Evolutionary conservation across 2,797 vertebrate species (phyloP).

Genomic region (Siniperca scherzeri): DNA sequence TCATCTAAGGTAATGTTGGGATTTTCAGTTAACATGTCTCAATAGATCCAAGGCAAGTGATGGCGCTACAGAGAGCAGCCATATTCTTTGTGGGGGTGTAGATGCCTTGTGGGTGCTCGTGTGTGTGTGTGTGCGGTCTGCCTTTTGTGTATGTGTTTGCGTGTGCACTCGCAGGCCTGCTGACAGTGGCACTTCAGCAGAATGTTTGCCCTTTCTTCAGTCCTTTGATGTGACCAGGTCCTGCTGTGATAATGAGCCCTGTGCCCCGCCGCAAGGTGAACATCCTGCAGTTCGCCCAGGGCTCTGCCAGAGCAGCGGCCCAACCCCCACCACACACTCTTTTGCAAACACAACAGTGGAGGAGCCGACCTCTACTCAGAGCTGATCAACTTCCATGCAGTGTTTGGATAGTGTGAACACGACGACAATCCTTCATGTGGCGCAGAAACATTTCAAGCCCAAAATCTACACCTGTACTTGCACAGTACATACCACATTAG

Average conservation of each 20-base stretch:
- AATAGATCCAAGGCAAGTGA: conserved; percentile 21
- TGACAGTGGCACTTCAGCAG: conserved; percentile 87
- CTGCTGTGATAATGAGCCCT: conserved; percentile 88
- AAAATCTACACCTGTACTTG: background rate
- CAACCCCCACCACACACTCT: conserved; percentile 60
- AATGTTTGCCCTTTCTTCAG: conserved; percentile 93
- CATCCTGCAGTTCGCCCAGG: conserved; percentile 78
- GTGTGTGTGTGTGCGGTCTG: conserved; percentile 58
- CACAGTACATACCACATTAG: background rate
- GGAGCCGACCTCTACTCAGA: conserved; percentile 49
- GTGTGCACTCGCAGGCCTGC: conserved; percentile 74
- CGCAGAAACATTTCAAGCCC: conserved; percentile 3
- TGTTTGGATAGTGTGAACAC: conserved; percentile 22
- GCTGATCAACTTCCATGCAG: conserved; percentile 45
- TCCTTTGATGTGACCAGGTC: conserved; percentile 93
- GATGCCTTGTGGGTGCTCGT: conserved; percentile 52
- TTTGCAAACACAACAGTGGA: conserved; percentile 50
- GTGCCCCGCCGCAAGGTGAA: conserved; percentile 85
- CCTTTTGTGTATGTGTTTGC: conserved; percentile 64
- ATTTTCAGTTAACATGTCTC: conserved; percentile 24
- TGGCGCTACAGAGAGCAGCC: conserved; percentile 37
- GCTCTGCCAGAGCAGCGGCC: conserved; percentile 77
- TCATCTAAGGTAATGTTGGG: background rate
- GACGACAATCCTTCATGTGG: conserved; percentile 7
- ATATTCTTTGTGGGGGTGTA: conserved; percentile 53